Base-by-base conservation (phyloP, 35 echinoderm and acorn worm genomes). In the Chiridota heheva region DNA sequence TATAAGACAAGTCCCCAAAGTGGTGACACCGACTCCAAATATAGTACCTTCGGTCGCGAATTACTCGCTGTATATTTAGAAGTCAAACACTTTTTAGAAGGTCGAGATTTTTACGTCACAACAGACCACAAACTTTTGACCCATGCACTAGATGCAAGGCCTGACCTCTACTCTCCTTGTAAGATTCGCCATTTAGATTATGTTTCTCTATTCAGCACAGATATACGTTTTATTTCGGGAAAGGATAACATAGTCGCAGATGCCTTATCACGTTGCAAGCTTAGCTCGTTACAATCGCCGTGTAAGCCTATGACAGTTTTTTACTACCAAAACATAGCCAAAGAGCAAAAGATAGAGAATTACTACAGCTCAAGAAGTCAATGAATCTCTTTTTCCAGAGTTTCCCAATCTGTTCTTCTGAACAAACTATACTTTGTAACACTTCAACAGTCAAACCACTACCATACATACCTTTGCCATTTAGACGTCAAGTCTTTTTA, bases 111-210 rank as follows among this genome's bases (percentile, higher is more conserved):
- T 41, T 44, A 27, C 33, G 12, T 90, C n/a, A 77, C 26, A 4
- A 83, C 87, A 7, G 87, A 83, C 51, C 87, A 90, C 58, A 90
- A 90, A 42, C 87, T 60, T 1, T 58, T 83, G 25, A 83, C 79
- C 6, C 56, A 20, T 63, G 41, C 87, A 1, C 83, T 90, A 10
- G 22, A 49, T 13, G 22, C 79, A 42, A 40, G 70, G 33, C 53
- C 44, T 2, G 86, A 83, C 42, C 46, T 78, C 32, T 73, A 90
- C 40, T 83, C 68, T 1, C 79, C 78, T 5, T 37, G 87, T n/a
- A 70, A 90, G 59, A 90, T 83, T 13, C 25, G 87, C 35, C 87
- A 90, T 63, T 27, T 83, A 1, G 87, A 90, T 42, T 90, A 47
- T 55, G 75, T 90, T 33, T 89, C 78, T 4, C 69, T 82, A 63